These are phyloP conservation scores for Atta colombica DNA, from an alignment of 1,140 invertebrate species.

Conservation along the genomic window DNA sequence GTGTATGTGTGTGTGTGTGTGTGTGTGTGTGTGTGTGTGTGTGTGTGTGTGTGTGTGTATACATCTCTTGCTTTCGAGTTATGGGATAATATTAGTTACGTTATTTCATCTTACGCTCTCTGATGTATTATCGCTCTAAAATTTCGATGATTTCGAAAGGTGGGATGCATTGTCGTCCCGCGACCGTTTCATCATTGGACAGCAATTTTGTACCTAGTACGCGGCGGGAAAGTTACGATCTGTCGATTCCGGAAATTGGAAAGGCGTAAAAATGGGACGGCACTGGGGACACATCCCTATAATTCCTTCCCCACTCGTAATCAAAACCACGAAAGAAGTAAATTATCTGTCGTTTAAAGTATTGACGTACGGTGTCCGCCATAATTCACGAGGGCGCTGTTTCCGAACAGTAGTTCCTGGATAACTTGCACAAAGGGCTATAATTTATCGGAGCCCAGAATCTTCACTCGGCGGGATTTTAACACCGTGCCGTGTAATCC, in stretches of 20 bases:
- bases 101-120: background rate
- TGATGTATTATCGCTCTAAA: background rate
- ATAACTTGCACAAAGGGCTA: slow-evolving; percentile 43
- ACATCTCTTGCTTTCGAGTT: background rate
- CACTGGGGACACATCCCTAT: background rate
- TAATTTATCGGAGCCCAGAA: slow-evolving; percentile 37
- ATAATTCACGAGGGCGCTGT: slow-evolving; percentile 28
- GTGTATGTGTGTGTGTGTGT: no score
- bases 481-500: slow-evolving; percentile 21
- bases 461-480: slow-evolving; percentile 32
- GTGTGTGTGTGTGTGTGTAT: no score
- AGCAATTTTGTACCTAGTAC: slow-evolving; percentile 34
- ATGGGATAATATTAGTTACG: background rate
- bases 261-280: slow-evolving; percentile 43
- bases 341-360: slow-evolving; percentile 56
- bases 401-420: slow-evolving; percentile 15
- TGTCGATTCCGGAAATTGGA: slow-evolving; percentile 32
- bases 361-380: slow-evolving; percentile 24
- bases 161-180: background rate
- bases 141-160: slow-evolving; percentile 13
- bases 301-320: background rate
- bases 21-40: no score
- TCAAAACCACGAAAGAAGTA: slow-evolving; percentile 48
- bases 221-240: slow-evolving; percentile 45
- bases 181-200: slow-evolving; percentile 32